Evolutionary conservation across 2,113 vertebrate genomes (phyloP).

Genomic region (Anseranas semipalmata): DNA sequence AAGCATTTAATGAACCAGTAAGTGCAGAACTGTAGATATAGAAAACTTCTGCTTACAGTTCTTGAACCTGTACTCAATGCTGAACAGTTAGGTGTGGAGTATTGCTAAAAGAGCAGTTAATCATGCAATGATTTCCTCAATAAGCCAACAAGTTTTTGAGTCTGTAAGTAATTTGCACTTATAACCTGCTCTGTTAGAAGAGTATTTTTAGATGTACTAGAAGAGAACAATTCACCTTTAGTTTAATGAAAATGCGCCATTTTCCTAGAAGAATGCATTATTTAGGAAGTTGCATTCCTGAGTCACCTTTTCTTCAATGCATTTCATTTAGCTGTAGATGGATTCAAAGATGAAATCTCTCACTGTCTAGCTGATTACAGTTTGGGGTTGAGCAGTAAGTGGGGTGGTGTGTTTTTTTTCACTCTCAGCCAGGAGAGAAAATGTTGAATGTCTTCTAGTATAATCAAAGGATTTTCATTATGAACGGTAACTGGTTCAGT

Average conservation of each 20-base stretch:
- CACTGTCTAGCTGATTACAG: not conserved
- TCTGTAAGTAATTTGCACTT: slow-evolving; percentile 44
- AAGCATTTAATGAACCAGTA: slow-evolving; percentile 48
- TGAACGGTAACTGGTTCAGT: not conserved
- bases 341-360: not conserved
- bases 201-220: not conserved
- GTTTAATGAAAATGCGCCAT: not conserved
- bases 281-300: not conserved
- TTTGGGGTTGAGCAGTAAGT: not conserved
- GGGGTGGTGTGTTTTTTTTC: not conserved
- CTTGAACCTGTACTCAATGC: not conserved
- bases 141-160: not conserved
- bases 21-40: slow-evolving; percentile 45
- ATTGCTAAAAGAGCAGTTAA: not conserved
- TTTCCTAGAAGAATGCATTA: slow-evolving; percentile 22
- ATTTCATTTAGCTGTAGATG: slow-evolving; percentile 19
- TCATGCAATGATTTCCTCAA: not conserved
- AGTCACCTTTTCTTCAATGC: slow-evolving; percentile 19
- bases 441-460: not conserved
- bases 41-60: slow-evolving; percentile 27
- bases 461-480: not conserved
- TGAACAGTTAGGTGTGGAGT: slow-evolving; percentile 18
- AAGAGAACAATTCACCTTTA: not conserved
- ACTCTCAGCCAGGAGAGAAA: not conserved
- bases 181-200: not conserved